phyloP scores from a whole-genome alignment of 2,113 vertebrate genomes.

The Ceuthmochares aereus region DNA sequence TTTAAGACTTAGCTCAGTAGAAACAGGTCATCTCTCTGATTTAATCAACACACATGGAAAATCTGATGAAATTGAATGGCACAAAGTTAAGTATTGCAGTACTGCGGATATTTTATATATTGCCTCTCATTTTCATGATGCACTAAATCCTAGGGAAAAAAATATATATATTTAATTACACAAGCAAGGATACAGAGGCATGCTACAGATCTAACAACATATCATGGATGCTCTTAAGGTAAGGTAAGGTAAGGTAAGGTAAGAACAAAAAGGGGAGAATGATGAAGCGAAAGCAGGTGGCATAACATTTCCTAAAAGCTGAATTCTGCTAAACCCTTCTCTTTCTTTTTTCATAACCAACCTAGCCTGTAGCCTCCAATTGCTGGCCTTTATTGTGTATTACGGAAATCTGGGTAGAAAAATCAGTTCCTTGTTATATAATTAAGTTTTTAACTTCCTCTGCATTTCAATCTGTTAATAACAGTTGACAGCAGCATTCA shows the following conservation, averaged over 20 bases:
- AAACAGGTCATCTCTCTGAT: constrained; percentile 33
- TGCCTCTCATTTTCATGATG: not conserved
- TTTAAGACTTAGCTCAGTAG: constrained; percentile 35
- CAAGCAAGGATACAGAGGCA: accelerated
- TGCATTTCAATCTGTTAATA: constrained; percentile 24
- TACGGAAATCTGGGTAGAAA: not conserved
- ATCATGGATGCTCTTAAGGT: not conserved
- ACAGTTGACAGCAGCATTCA: not conserved
- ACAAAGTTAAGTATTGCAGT: constrained; percentile 26
- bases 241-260: not conserved
- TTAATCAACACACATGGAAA: not conserved
- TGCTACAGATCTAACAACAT: not conserved
- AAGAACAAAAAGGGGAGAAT: not conserved
- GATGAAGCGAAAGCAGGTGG: not conserved
- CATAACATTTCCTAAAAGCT: not conserved
- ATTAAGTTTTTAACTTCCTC: not conserved
- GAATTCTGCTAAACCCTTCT: not conserved
- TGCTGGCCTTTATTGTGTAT: not conserved
- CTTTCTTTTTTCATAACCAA: not conserved
- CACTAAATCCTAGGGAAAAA: not conserved
- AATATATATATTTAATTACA: not conserved
- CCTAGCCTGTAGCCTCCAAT: not conserved
- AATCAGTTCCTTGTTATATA: not conserved
- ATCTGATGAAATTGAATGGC: not conserved
- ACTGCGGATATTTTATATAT: not conserved